Base-by-base conservation (phyloP, 2,888 invertebrate species). In the Malacosoma neustria region DNA sequence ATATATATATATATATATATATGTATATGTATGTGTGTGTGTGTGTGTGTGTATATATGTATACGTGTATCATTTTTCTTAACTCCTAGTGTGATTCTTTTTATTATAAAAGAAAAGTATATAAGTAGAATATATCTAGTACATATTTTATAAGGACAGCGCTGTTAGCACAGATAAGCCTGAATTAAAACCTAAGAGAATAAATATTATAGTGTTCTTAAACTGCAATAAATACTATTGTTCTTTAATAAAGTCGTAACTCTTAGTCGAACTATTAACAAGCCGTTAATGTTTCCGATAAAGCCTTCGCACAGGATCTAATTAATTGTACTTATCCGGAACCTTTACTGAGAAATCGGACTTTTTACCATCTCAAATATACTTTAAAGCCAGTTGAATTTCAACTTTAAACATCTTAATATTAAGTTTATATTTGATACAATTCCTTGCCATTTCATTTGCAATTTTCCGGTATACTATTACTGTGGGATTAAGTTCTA, bases 391-490 rank as follows among this genome's bases (percentile, higher is more conserved):
- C 31, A 11, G 11, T 6, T 4, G n/a, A 32, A 13, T 32, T 13
- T 13, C 32, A 14, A n/a, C 32, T 13, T 6, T 32, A 13, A 32
- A 3, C 4, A 7, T 3, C 4, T 2, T 1, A 1, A 0, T 0
- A 1, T 46, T 58, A 36, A 51, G 55, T 53, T 35, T 39, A 39
- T 33, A 51, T 35, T 63, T n/a, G 40, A 13, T 29, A 13, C 1
- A 29, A 3, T 3, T n/a, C 4, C 5, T 5, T 12, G 11, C 50
- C 56, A 62, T 75, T 80, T 81, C 81, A 84, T 82, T 81, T 81
- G 76, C 81, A 80, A 82, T 81, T 77, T 79, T 75, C 79, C 64
- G 69, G 68, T 69, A 72, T 73, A 80, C 72, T 75, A 72, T 76
- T 75, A 71, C 70, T 49, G 59, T 48, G 67, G 70, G 75, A 81